Evolutionary conservation across 2,888 invertebrate species (phyloP), one percentile per base, ranked within the genome.

Genomic region (Drosophila stalkeri): DNA sequence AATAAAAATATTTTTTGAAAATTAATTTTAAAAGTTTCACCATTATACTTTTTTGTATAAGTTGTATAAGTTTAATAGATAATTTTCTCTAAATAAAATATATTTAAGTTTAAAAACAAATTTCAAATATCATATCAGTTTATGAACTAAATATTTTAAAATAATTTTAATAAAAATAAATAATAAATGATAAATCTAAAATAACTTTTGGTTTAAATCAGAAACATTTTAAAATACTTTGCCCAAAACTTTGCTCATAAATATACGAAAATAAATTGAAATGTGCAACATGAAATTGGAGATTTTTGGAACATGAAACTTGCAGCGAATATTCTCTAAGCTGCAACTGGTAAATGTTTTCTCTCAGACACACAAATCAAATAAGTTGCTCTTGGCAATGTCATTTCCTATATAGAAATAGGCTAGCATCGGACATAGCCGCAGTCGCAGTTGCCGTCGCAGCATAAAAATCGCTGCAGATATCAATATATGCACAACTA

Each of bases 361-460:
- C 18, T 20, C 33, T 51, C 69, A 62, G 59, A 68, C 33, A 59
- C 72, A 63, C 72, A 75, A 79, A 66, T 79, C 69, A 80, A 66
- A 76, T 69, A 73, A 69, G 69, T 77, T 76, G 61, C 60, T 62
- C 52, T 71, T 68, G 65, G 52, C 59, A 72, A 49, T 57, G 47
- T 39, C 55, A 73, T 70, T 80, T 72, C 67, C 65, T 41, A 54
- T 64, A 69, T 61, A 74, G 55, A 41, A 67, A 60, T 35, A 16
- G 37, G 37, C 47, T 39, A 61, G 14, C 43, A 35, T 33, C 44
- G 54, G n/a, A n/a, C n/a, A n/a, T n/a, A n/a, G 20, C 59, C 47
- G 27, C 49, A 54, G 16, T n/a, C 37, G 35, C 44, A 59, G 23
- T 49, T 44, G 35, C 44, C 55, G 20, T 44, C 47, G 35, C 49